A percentile compares a stretch with the other conserved stretches of the same genome.
These are phyloP conservation scores for Psephotus haematonotus DNA, from an alignment of 2,113 vertebrate genomes.

Conservation along the genomic window DNA sequence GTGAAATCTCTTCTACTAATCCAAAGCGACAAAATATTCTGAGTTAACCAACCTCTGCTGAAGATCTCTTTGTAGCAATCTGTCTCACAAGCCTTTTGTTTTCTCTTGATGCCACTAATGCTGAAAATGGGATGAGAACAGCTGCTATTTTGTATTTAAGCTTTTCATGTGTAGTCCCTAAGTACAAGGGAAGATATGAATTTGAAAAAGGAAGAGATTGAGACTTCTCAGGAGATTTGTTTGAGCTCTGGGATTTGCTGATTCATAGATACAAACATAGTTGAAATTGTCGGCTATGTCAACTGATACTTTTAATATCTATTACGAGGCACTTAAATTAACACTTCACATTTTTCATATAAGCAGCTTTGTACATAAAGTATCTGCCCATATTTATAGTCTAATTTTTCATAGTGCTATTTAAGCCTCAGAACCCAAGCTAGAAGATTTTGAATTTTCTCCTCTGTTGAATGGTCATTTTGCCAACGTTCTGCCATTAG, in stretches of 20 bases:
- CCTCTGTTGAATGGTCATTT: background rate
- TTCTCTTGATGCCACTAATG: background rate
- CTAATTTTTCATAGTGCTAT: background rate
- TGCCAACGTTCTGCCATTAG: background rate
- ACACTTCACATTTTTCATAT: background rate
- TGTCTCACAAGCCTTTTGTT: background rate
- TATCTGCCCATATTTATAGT: background rate
- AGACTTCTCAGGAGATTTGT: background rate
- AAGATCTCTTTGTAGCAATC: background rate
- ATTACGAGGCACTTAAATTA: background rate
- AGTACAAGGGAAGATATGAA: background rate
- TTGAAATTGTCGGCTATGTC: background rate
- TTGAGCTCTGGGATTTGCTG: background rate
- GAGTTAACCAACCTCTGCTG: background rate
- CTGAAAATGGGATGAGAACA: conserved; percentile 5
- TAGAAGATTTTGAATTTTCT: background rate
- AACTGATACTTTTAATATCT: background rate
- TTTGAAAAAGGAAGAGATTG: background rate
- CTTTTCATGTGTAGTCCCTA: conserved; percentile 8
- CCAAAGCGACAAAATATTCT: background rate
- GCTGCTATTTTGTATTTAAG: conserved; percentile 2
- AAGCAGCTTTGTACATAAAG: background rate
- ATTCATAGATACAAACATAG: background rate
- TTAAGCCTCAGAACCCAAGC: background rate
- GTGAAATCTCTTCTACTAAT: background rate